Conservation (phyloP, 2,797 vertebrate species). For the Botia kubotai region DNA sequence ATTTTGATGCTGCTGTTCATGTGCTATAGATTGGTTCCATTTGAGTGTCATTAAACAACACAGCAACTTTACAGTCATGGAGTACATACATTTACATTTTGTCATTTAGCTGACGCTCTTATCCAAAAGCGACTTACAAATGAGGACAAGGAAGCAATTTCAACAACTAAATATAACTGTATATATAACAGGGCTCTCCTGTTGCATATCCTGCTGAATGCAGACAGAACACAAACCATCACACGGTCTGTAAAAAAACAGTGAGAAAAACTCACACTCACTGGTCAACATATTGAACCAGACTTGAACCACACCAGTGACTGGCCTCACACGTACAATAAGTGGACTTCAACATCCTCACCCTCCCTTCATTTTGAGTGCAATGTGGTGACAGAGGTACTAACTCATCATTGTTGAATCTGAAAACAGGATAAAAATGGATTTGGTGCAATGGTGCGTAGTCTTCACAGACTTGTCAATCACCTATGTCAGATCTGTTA, state of each 20-base stretch:
- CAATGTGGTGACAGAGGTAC: background rate
- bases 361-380: background rate
- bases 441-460: conserved; percentile 15
- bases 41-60: conserved; percentile 10
- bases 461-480: conserved; percentile 42
- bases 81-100: no score
- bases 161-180: no score
- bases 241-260: background rate
- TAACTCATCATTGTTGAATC: conserved; percentile 15
- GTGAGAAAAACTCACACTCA: background rate
- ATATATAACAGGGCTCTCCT: background rate
- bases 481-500: conserved; percentile 26
- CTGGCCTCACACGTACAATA: conserved; percentile 20
- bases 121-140: no score
- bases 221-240: background rate
- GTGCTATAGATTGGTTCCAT: background rate
- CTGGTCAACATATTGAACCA: conserved; percentile 21
- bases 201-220: background rate
- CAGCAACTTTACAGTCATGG: background rate
- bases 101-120: no score
- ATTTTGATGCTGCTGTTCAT: background rate
- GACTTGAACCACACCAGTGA: background rate
- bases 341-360: conserved; percentile 21
- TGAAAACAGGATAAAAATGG: background rate
- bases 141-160: no score